These are phyloP conservation scores for Mechanitis mazaeus DNA, from an alignment of 2,888 invertebrate species.

Conservation along the genomic window DNA sequence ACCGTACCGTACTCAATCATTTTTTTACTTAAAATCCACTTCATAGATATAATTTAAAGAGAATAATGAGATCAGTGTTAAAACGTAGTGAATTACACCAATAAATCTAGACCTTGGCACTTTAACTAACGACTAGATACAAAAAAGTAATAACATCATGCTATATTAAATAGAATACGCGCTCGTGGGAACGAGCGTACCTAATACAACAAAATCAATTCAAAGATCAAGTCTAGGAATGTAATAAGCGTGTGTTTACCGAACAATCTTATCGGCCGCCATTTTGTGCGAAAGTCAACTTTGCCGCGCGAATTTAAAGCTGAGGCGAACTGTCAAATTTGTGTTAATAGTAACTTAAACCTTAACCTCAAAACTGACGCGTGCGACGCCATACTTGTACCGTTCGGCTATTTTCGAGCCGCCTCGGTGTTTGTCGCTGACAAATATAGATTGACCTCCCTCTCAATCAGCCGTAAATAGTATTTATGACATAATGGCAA, in stretches of 20 bases:
- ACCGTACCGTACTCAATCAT: not conserved
- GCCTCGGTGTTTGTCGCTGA: slow-evolving; percentile 40
- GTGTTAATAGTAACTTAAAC: slow-evolving; percentile 58
- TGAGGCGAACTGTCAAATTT: not conserved
- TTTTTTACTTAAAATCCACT: not conserved
- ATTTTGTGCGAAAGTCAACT: slow-evolving; percentile 38
- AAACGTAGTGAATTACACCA: not conserved
- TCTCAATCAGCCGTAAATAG: slow-evolving; percentile 25
- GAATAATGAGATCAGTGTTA: not conserved
- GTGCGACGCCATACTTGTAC: slow-evolving; percentile 58
- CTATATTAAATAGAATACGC: slow-evolving; percentile 50
- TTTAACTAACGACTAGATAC: slow-evolving; percentile 28
- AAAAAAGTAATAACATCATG: slow-evolving; percentile 40
- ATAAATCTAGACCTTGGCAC: slow-evolving; percentile 29
- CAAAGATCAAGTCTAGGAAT: slow-evolving; percentile 71
- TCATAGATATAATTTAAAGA: not conserved
- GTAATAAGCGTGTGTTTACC: slow-evolving; percentile 48
- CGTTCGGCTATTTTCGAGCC: slow-evolving; percentile 53
- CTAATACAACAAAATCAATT: slow-evolving; percentile 57
- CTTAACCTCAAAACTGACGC: slow-evolving; percentile 76
- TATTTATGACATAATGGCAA: slow-evolving; percentile 32
- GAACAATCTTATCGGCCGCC: not conserved
- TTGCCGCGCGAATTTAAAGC: slow-evolving; percentile 22
- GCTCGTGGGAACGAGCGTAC: slow-evolving; percentile 43
- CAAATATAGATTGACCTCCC: slow-evolving; percentile 42